Evolutionary conservation across 2,113 vertebrate species (phyloP), one percentile per base, ranked within the genome.

Genomic region (Noctilio leporinus): DNA sequence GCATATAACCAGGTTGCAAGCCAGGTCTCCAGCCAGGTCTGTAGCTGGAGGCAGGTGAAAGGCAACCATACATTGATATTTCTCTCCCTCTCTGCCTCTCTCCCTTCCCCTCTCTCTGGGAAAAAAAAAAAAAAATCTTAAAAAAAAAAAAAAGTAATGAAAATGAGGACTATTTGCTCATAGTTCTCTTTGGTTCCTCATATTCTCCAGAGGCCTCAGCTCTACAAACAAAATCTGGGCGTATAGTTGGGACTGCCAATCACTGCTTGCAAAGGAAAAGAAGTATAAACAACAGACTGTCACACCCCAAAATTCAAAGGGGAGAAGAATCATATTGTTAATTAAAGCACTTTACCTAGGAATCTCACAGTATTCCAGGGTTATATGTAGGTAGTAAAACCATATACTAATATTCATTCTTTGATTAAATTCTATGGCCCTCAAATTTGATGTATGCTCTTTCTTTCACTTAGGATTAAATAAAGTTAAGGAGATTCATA

Each of bases 401-500:
- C 78, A 94, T 49, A 94, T 49, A 43, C 59, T 70, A 89, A 82
- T 69, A 78, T 53, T 81, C 11, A 93, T 47, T 53, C 38, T 86
- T 86, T 59, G 69, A 87, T 93, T 93, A 91, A 84, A 91, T 89
- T 89, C 26, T 72, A 43, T 22, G 78, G 53, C 19, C 10, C 47
- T 91, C 84, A 76, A 47, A 91, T 91, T 59, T 88, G 69, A 94
- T 88, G 16, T n/a, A 88, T 87, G 33, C 9, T 45, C 26, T 59
- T 92, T 86, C 85, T 95, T 93, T 92, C 65, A 89, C 81, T 64
- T 57, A 82, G 17, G 38, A 86, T 77, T 75, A 96, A 93, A 86
- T 24, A 84, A 89, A 97, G 73, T 65, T 75, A 83, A 93, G 59
- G 45, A 64, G 24, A 93, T 26, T 84, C 49, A 80, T 57, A 57